Evolutionary conservation across 1,140 invertebrate species (phyloP).

Genomic region (Alviniconcha marisindica): DNA sequence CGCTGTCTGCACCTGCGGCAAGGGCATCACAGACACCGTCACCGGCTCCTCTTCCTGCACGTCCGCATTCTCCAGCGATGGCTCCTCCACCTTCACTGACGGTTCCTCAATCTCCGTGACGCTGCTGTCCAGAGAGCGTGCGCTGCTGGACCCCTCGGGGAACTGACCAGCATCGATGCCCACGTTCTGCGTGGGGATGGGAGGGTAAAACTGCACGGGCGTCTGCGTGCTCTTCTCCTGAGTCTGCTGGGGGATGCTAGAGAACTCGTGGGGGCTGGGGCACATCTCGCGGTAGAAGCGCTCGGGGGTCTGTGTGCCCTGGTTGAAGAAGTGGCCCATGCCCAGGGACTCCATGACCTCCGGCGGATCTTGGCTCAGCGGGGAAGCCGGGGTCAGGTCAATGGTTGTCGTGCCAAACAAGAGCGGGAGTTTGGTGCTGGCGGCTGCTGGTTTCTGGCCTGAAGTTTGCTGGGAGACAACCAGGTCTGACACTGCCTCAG

Average conservation of each 20-base stretch:
- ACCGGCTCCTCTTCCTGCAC: background rate
- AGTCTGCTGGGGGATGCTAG: background rate
- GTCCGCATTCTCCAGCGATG: background rate
- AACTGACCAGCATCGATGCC: constrained; percentile 34
- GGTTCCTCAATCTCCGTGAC: constrained; percentile 33
- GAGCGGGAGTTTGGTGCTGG: background rate
- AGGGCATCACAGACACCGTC: background rate
- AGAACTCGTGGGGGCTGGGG: constrained; percentile 39
- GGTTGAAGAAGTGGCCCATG: constrained; percentile 38
- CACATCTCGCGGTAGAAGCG: constrained; percentile 37
- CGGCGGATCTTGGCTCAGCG: constrained; percentile 20
- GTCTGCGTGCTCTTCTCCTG: constrained; percentile 36
- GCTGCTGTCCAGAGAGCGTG: background rate
- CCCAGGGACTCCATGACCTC: constrained; percentile 36
- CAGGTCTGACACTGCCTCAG: background rate
- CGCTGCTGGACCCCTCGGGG: background rate
- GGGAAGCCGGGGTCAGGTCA: constrained; percentile 10
- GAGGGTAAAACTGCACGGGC: constrained; percentile 32
- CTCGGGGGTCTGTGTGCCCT: constrained; percentile 37
- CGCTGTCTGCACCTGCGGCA: background rate
- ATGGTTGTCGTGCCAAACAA: background rate
- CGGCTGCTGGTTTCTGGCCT: background rate
- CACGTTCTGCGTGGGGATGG: constrained; percentile 34
- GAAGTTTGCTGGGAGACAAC: background rate
- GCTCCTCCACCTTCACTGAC: background rate